Base-by-base conservation (phyloP, 2,888 invertebrate genomes). In the Dicranocentrus wangi region DNA sequence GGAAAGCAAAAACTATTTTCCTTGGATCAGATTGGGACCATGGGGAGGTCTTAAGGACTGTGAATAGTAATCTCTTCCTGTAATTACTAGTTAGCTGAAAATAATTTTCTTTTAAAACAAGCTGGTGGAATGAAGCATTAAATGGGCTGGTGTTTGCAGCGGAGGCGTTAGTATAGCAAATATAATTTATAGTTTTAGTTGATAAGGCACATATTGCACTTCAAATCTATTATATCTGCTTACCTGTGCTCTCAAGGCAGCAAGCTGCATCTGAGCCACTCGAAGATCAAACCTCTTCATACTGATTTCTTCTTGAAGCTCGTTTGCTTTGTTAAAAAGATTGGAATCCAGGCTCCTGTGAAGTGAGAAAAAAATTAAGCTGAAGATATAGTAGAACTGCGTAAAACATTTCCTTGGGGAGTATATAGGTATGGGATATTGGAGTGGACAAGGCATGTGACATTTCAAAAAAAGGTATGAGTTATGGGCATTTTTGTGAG, bases 221-320 rank as follows among this genome's bases (percentile, higher is more conserved):
- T 32, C 32, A 10, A 32, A 7, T 32, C 10, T 32, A 32, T 32
- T 10, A 32, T 42, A 58, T 42, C n/a, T n/a, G n/a, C 91, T 91
- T 91, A 97, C 97, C 94, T 98, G 97, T 79, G 96, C 94, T 90
- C 93, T 92, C 75, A 97, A 93, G 79, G 97, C 95, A 71, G 95
- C 93, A 83, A 97, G 91, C 89, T 97, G 97, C 84, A 98, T 91
- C 89, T 96, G 95, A 61, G 96, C 95, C 69, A 96, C 94, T 86
- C 95, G 92, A 87, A 97, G 92, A 90, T 98, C 97, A 89, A 97
- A 97, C 88, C 95, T 93, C 90, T 97, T 97, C 90, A 95, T 91
- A 85, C 97, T 96, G 88, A 98, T 94, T 88, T 98, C 97, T 89
- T 98, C 97, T 90, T 98, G 95, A 78, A 97, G 91, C 90, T 98